These are phyloP conservation scores for Cervus canadensis DNA, from an alignment of 2,113 vertebrate genomes.

Conservation along the genomic window DNA sequence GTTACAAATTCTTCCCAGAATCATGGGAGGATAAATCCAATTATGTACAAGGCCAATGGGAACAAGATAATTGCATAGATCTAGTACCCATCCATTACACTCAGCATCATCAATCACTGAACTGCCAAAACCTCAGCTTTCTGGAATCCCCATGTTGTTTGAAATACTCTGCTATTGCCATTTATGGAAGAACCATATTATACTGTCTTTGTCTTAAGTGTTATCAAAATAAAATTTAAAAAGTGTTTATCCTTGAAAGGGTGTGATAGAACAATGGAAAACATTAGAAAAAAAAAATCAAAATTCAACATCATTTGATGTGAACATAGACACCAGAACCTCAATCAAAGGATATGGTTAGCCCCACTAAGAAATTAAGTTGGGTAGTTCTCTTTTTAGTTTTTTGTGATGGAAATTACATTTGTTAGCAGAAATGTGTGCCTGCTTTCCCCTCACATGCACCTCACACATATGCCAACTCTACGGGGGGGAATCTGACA, in stretches of 20 bases:
- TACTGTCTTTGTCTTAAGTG: not conserved
- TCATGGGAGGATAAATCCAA: not conserved
- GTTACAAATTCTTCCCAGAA: not conserved
- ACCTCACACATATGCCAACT: not conserved
- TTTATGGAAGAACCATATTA: constrained; percentile 10
- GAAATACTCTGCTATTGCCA: not conserved
- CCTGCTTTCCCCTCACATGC: not conserved
- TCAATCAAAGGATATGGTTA: not conserved
- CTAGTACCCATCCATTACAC: not conserved
- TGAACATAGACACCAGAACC: not conserved
- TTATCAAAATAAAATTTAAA: constrained; percentile 9
- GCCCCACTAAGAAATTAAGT: not conserved
- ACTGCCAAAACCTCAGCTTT: constrained; percentile 33
- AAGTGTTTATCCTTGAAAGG: not conserved
- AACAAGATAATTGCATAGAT: not conserved
- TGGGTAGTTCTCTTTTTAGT: not conserved
- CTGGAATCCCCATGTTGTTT: constrained; percentile 28
- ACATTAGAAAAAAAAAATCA: not conserved
- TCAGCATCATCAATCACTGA: not conserved
- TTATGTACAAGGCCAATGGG: not conserved
- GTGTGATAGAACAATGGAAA: not conserved
- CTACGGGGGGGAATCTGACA: not conserved
- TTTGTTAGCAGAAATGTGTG: not conserved
- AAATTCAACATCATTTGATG: not conserved
- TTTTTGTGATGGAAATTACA: not conserved